Base-by-base conservation (phyloP, 2,113 vertebrate genomes). In the Colaptes auratus region DNA sequence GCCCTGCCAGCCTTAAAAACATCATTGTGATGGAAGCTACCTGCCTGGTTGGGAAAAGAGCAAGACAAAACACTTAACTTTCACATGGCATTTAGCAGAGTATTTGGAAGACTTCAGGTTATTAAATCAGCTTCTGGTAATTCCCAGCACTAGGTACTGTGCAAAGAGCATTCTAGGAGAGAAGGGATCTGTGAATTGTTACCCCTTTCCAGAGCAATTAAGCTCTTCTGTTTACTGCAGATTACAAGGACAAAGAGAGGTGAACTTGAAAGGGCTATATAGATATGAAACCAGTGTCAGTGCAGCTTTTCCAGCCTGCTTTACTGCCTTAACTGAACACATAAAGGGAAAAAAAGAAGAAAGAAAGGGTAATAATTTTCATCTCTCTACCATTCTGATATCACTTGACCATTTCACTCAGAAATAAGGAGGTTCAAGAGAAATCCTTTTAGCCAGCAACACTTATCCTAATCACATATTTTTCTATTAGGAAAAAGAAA, bases 191-290 rank as follows among this genome's bases (percentile, higher is more conserved):
- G 53, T 0, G 3, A 88, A 58, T 72, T 74, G 50, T 75, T 91
- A 15, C 89, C 44, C 59, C 23, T 92, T 89, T 92, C 92, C 31
- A n/a, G 73, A 86, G 82, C 0, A 0, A 90, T 94, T 95, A 81
- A 75, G 55, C 35, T 71, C 10, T 53, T 92, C 65, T 91, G 8
- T 94, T 92, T 93, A 59, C 76, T 39, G 20, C 1, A 10, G 70
- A 84, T 83, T 84, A 56, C 92, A 94, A 95, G 95, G 90, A 94
- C 76, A 69, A 77, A 76, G 73, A 78, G 85, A 96, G 92, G 88
- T 95, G 96, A 93, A 86, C 77, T 78, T 88, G 55, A 85, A 92
- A 89, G 39, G 44, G 42, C 63, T 86, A 50, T 86, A 48, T n/a
- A 90, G 79, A 46, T 83, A 88, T 2, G 27, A 86, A 72, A 65